Evolutionary conservation across 2,797 vertebrate genomes (phyloP).

Genomic region (Lerista edwardsae): DNA sequence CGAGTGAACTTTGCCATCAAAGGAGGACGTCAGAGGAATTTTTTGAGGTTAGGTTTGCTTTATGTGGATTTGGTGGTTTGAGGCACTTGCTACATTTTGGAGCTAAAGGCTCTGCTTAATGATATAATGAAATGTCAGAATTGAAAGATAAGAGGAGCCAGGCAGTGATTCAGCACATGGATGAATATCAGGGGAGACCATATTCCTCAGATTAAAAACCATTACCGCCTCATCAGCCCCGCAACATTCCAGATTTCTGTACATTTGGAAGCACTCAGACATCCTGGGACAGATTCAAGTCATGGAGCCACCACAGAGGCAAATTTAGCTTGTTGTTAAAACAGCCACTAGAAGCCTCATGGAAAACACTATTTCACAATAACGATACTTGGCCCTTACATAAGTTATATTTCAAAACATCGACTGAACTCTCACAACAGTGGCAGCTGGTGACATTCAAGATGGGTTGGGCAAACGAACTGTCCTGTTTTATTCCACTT

Average conservation of each 20-base stretch:
- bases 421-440: background rate
- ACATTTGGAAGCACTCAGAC: conserved; percentile 50
- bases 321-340: conserved; percentile 44
- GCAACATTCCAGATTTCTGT: conserved; percentile 35
- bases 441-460: background rate
- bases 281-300: conserved; percentile 32
- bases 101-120: conserved; percentile 62
- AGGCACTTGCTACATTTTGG: conserved; percentile 52
- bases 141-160: conserved; percentile 56
- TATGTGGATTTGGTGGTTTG: conserved; percentile 57
- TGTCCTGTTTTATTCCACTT: background rate
- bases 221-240: conserved; percentile 41
- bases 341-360: conserved; percentile 23
- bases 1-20: conserved; percentile 42
- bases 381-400: conserved; percentile 13
- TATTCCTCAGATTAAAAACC: conserved; percentile 60
- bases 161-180: conserved; percentile 55
- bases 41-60: conserved; percentile 48
- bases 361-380: conserved; percentile 44
- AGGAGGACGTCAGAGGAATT: conserved; percentile 49
- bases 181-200: conserved; percentile 56
- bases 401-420: conserved; percentile 21
- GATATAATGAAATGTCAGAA: conserved; percentile 52
- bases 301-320: conserved; percentile 16
- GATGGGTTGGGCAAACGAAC: background rate